Base-by-base conservation (phyloP, 1,140 invertebrate species). In the Ridgeia piscesae region DNA sequence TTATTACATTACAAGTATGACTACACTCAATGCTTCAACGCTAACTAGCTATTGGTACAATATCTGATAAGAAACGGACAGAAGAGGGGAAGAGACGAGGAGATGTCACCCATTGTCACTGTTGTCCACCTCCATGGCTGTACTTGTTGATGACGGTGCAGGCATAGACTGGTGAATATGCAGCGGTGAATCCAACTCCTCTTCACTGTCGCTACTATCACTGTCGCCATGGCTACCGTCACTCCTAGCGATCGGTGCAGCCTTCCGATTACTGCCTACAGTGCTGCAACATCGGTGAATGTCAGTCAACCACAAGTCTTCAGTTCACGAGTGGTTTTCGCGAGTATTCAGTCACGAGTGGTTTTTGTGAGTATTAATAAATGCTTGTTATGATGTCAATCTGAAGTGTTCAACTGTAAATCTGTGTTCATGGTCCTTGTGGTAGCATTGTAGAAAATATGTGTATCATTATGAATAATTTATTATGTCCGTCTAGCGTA, bases 71-170 rank as follows among this genome's bases (percentile, higher is more conserved):
- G 42, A 11, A 4, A 42, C 42, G 11, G 11, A 42, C 4, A 42
- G 4, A 33, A 35, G 33, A n/a, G 58, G 17, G 14, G 58, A 77
- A 2, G 58, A 77, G 17, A 77, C 14, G 17, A 31, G 58, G 58
- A 77, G 0, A 21, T 21, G 58, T 17, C 58, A 77, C 58, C 27
- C 58, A 96, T 96, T 95, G 94, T 97, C 96, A 92, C 94, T 95
- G 50, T 95, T 93, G 94, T 96, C 96, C 8, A 96, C 95, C 93
- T 97, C 96, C 96, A 96, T 96, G 48, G 34, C 33, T 33, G n/a
- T 92, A 92, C 89, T 27, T 33, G 89, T 31, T 35, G 77, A 34
- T 9, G 91, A 88, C 33, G 34, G 48, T 21, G 92, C 93, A n/a
- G 77, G 35, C 42, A 93, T n/a, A n/a, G n/a, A n/a, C n/a, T n/a